Evolutionary conservation across 1,140 invertebrate genomes (phyloP).

Genomic region (Zaprionus kolodkinae): DNA sequence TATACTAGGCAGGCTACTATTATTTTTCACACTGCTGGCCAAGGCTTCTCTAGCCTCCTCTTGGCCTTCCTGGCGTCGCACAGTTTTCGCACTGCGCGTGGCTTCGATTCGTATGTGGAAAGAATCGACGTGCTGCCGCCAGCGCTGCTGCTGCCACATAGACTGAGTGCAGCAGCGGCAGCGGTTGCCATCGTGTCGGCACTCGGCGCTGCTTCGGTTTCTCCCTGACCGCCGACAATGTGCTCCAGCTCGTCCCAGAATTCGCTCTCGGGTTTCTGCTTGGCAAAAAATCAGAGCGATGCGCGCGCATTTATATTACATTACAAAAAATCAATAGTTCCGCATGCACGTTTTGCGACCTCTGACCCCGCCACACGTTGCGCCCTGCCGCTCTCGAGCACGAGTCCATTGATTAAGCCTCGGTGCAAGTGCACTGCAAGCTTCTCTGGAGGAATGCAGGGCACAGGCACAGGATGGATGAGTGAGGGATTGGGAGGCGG

Average conservation of each 20-base stretch:
- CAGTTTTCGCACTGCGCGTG: conserved; percentile 47
- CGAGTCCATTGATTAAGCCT: conserved; percentile 42
- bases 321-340: conserved; percentile 76
- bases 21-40: conserved; percentile 29
- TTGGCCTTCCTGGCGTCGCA: conserved; percentile 44
- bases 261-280: conserved; percentile 43
- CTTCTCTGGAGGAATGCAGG: conserved; percentile 13
- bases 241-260: conserved; percentile 42
- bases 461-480: conserved; percentile 23
- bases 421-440: conserved; percentile 28
- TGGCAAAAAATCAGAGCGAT: conserved; percentile 63
- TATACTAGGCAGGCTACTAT: conserved; percentile 2
- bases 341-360: conserved; percentile 61
- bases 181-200: conserved; percentile 12
- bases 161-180: background rate
- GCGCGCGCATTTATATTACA: conserved; percentile 72
- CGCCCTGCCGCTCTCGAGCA: background rate
- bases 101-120: conserved; percentile 6
- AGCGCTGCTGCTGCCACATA: conserved; percentile 18
- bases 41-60: conserved; percentile 1
- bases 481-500: background rate
- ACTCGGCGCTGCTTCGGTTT: conserved; percentile 43
- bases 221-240: conserved; percentile 75
- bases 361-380: conserved; percentile 11
- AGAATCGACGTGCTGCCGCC: background rate